Base-by-base conservation (phyloP, 2,888 invertebrate genomes). In the Dimorphilus gyrociliatus region DNA sequence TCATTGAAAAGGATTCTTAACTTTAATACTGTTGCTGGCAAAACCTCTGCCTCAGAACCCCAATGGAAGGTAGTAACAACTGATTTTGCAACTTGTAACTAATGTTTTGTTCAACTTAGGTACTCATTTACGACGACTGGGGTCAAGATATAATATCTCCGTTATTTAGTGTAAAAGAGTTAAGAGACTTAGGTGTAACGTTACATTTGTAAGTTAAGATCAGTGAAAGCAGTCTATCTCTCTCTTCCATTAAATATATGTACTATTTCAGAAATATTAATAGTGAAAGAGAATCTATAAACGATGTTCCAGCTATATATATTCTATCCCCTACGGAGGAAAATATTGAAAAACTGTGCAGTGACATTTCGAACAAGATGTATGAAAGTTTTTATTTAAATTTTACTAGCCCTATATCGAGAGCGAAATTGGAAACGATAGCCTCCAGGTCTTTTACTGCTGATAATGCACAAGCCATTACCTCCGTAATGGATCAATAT, bases 141-240 rank as follows among this genome's bases (percentile, higher is more conserved):
- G 94, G 94, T 3, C 94, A 97, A 66, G 94, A 97, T 59, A 88
- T 99, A 29, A 88, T 99, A 48, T 90, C 94, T 10, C 94, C 97
- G 0, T 65, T 99, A 30, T 73, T 99, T 53, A 82, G 88, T 14
- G 78, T 97, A 13, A 88, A 88, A 62, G 92, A 97, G 54, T 69
- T 97, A 3, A 66, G 94, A 47, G 92, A 94, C 60, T 67, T 88
- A 51, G 94, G 97, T 39, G 86, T 99, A 24, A 99, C 97, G 21
- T 71, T 99, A 37, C 92, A 97, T 70, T 76, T 97, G 84, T 90
- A 71, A 44, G 53, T 42, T 10, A n/a, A 23, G n/a, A n/a, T n/a
- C n/a, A n/a, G n/a, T n/a, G n/a, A n/a, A n/a, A n/a, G n/a, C n/a
- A n/a, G n/a, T n/a, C n/a, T n/a, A n/a, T n/a, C n/a, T n/a, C n/a